Evolutionary conservation across 2,113 vertebrate species (phyloP), one percentile per base, ranked within the genome.

Genomic region (Nothobranchius kuhntae): DNA sequence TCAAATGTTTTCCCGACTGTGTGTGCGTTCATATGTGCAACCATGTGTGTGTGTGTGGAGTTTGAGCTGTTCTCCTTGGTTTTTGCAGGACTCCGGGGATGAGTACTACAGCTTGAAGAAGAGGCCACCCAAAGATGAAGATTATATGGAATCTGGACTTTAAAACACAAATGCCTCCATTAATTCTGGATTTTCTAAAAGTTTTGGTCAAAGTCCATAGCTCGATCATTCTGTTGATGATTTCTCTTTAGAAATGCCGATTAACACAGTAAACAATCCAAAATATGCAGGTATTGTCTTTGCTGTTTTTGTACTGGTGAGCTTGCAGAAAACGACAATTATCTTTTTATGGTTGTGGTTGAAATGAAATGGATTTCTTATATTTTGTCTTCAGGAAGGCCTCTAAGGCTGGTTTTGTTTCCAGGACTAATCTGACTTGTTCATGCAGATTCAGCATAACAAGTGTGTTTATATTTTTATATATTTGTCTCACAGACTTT

Each of bases 81-180:
- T 42, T 78, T 51, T 65, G 63, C 73, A 93, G 92, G 91, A 90
- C 38, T 87, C 68, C 0, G 91, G 91, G 0, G 73, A 86, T 13
- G 91, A 92, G 0, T 66, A 84, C 57, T 79, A 83, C 71, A 7
- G 21, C 35, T 1, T 64, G 3, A 71, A 90, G 30, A 79, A 81
- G 69, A 67, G 30, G 17, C 59, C 58, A 58, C 53, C 60, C 1
- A 1, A 10, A 3, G 67, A 83, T 1, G 69, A 84, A 15, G 38
- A 42, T 4, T 61, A 73, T 30, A 78, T 78, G 0, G 91, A 93
- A 68, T 91, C 92, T 57, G 76, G 62, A 90, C 70, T 67, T 93
- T 92, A 83, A 73, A 38, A 17, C 9, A 21, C n/a, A 17, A 42
- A 57, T 30, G 10, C 21, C 40, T 30, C 4, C 30, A 30, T 30